These are phyloP conservation scores for Acropora yongei DNA, from an alignment of 64 coral and sea anemone genomes.

Conservation along the genomic window DNA sequence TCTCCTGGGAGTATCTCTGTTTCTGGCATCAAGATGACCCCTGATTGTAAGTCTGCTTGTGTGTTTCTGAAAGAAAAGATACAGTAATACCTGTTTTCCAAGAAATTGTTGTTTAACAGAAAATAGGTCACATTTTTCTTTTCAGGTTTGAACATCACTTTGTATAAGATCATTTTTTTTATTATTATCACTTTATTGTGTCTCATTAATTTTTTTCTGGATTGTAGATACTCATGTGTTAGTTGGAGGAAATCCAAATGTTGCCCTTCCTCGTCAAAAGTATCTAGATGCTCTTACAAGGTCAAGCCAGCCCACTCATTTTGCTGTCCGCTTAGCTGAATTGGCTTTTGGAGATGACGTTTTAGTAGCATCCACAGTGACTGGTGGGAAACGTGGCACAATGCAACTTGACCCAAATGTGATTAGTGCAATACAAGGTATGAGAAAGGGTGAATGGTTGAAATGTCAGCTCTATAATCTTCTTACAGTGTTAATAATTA, in stretches of 20 bases:
- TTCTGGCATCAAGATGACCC: slow-evolving; percentile 40
- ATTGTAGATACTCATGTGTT: background rate
- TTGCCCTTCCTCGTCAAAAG: slow-evolving; percentile 18
- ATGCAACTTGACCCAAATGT: slow-evolving; percentile 24
- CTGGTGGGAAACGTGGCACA: slow-evolving; percentile 37
- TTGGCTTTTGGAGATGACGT: slow-evolving; percentile 46
- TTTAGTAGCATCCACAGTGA: slow-evolving; percentile 20
- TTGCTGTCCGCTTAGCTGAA: slow-evolving; percentile 37
- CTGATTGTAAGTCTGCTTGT: slow-evolving; percentile 28
- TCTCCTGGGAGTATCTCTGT: background rate
- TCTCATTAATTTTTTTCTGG: background rate
- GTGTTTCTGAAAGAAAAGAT: too few species aligned
- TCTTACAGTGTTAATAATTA: too few species aligned
- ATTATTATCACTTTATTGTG: too few species aligned
- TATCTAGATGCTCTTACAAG: slow-evolving; percentile 36
- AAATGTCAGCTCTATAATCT: too few species aligned
- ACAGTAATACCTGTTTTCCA: too few species aligned
- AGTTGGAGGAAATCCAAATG: slow-evolving; percentile 59
- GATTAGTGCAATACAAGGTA: slow-evolving; percentile 40
- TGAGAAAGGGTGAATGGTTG: background rate
- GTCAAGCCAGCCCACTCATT: slow-evolving; percentile 43
- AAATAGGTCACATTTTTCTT: too few species aligned
- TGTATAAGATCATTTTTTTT: too few species aligned
- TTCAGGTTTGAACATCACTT: too few species aligned
- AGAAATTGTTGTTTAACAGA: too few species aligned